A percentile compares a stretch with the other conserved stretches of the same genome.
Conservation (phyloP, 2,888 invertebrate species). For the Epirrita christyi region DNA sequence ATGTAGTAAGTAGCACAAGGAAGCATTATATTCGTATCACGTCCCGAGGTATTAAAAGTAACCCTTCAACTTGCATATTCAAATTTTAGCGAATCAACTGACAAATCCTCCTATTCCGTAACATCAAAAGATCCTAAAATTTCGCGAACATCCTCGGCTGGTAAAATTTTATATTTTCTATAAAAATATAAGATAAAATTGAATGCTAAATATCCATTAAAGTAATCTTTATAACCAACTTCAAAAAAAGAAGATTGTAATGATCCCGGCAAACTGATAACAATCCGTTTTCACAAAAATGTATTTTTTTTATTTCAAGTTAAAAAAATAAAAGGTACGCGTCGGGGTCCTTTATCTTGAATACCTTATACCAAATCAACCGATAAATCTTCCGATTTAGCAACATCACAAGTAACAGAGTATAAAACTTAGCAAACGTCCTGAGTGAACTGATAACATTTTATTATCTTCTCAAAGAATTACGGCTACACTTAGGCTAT, state of each 20-base stretch:
- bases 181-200: slow-evolving; percentile 41
- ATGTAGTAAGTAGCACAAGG: slow-evolving; percentile 4
- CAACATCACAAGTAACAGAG: no score
- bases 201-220: not conserved
- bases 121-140: slow-evolving; percentile 43
- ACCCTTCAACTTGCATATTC: slow-evolving; percentile 26
- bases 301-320: no score
- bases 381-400: no score
- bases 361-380: no score
- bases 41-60: slow-evolving; percentile 25
- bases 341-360: no score
- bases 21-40: slow-evolving; percentile 21
- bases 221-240: no score
- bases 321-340: no score
- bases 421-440: no score
- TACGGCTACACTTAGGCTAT: no score
- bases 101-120: slow-evolving; percentile 37
- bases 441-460: no score
- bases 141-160: slow-evolving; percentile 46
- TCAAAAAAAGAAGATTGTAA: not conserved
- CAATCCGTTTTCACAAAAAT: not conserved
- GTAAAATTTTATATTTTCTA: slow-evolving; percentile 54
- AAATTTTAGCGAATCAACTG: slow-evolving; percentile 27
- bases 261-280: not conserved
- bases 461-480: no score